Conservation (phyloP, 2,113 vertebrate genomes). For the Tragelaphus buxtoni region DNA sequence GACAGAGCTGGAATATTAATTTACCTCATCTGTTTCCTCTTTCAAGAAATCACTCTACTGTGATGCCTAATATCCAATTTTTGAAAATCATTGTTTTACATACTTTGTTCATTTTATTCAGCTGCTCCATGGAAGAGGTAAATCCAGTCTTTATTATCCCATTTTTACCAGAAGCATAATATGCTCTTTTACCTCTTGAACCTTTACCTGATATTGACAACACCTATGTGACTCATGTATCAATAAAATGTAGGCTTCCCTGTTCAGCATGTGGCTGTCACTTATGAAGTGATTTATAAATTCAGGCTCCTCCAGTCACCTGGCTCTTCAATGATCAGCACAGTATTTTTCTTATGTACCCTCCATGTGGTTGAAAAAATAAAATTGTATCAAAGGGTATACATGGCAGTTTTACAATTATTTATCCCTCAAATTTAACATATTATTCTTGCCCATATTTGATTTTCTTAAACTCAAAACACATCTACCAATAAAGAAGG, state of each 20-base stretch:
- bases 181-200: background rate
- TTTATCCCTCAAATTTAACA: background rate
- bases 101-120: background rate
- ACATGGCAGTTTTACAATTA: background rate
- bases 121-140: background rate
- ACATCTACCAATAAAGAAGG: background rate
- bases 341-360: background rate
- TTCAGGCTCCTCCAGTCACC: background rate
- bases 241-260: background rate
- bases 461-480: background rate
- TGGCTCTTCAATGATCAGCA: background rate
- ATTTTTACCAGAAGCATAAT: background rate
- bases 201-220: background rate
- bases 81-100: background rate
- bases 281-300: background rate
- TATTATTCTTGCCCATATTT: background rate
- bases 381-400: background rate
- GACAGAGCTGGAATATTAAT: background rate
- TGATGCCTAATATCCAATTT: background rate
- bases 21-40: background rate
- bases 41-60: background rate
- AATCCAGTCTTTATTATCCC: background rate
- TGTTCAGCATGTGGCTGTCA: background rate
- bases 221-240: background rate
- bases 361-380: background rate